Evolutionary conservation across 2,888 invertebrate species (phyloP).

Genomic region (Acronicta alni): DNA sequence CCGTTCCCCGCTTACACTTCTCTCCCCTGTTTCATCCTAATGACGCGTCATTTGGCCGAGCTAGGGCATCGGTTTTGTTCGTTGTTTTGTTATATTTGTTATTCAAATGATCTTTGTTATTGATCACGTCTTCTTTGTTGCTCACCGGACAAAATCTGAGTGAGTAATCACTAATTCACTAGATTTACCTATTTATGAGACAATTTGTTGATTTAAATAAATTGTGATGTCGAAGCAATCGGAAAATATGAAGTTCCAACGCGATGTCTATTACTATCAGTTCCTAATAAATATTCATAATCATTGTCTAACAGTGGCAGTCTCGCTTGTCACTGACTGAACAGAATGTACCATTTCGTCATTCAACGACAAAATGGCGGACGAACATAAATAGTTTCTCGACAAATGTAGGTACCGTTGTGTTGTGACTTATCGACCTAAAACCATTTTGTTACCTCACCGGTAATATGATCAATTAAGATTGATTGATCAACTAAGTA

Average conservation of each 20-base stretch:
- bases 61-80: constrained; percentile 80
- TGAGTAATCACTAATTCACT: constrained; percentile 43
- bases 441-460: constrained; percentile 63
- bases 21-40: constrained; percentile 77
- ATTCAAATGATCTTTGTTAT: constrained; percentile 78
- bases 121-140: constrained; percentile 70
- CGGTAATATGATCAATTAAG: constrained; percentile 46
- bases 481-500: constrained; percentile 42
- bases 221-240: constrained; percentile 9
- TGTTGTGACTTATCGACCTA: constrained; percentile 78
- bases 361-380: constrained; percentile 85
- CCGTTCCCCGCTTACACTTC: constrained; percentile 75
- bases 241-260: constrained; percentile 8
- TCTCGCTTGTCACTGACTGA: constrained; percentile 56
- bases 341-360: constrained; percentile 73
- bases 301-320: constrained; percentile 45
- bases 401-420: constrained; percentile 73
- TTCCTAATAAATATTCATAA: constrained; percentile 28
- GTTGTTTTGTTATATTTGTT: constrained; percentile 79
- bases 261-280: constrained; percentile 20
- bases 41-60: constrained; percentile 82
- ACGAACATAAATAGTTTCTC: constrained; percentile 77
- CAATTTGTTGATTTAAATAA: constrained; percentile 19
- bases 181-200: constrained; percentile 26
- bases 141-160: constrained; percentile 62